Base-by-base conservation (phyloP, 2,888 invertebrate species). In the Cosmopolites sordidus region DNA sequence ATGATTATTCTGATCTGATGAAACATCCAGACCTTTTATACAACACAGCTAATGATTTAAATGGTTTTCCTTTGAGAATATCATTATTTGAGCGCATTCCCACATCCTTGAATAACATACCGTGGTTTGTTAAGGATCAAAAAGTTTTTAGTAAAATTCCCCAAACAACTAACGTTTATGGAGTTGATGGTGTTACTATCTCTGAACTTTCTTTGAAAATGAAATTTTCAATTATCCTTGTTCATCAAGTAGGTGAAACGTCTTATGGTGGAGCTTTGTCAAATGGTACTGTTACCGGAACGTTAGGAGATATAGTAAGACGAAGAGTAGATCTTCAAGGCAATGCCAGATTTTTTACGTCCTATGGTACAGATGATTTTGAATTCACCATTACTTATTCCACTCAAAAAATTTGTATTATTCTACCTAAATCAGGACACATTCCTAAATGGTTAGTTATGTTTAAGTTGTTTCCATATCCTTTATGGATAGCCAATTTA, bases 371-470 rank as follows among this genome's bases (percentile, higher is more conserved):
- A 9, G 12, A 33, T 12, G 12, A 33, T 33, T 33, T 12, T 33
- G 33, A 33, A n/a, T 33, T 33, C 11, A 40, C 40, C 17, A 16
- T 40, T 15, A 16, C 16, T 8, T 61, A 62, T 1, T 47, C 62
- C 1, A 56, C 65, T 50, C 76, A 76, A 48, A 61, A 69, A 45
- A 64, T 76, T 27, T 76, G 76, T 53, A 60, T 76, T 6, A 61
- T 75, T 3, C 72, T 72, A 1, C 75, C 75, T 0, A 73, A 75
- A 63, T 65, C 75, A 1, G 49, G 53, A 29, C 60, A 61, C 42
- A 68, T 73, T 37, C 75, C 76, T 1, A 66, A 72, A 29, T 75
- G 73, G 72, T 56, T 71, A 49, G 66, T 68, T 6, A 66, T 73
- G 2, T 73, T 75, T 53, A 60, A 67, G 33, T 68, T 71, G 38